Conservation (phyloP, 2,797 vertebrate genomes). For the Xenentodon cancila region DNA sequence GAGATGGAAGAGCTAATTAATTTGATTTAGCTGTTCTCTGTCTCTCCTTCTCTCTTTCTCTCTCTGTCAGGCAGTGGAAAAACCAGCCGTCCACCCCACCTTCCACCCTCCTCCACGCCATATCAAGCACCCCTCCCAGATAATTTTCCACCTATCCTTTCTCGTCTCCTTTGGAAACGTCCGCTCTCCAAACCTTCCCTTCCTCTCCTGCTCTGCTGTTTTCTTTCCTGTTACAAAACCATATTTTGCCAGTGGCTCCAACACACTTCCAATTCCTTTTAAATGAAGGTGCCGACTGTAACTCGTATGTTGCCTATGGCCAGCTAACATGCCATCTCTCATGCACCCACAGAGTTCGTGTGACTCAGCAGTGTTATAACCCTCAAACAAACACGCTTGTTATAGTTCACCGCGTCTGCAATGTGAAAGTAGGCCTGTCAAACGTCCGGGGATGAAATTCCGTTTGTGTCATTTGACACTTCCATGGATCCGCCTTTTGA, state of each 20-base stretch:
- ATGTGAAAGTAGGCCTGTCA: conserved; percentile 38
- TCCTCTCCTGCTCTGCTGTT: conserved; percentile 39
- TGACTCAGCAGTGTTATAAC: conserved; percentile 54
- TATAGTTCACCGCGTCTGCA: conserved; percentile 24
- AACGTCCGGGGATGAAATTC: conserved; percentile 37
- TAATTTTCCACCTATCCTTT: conserved; percentile 85
- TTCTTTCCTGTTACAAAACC: conserved; percentile 43
- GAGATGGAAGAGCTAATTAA: conserved; percentile 89
- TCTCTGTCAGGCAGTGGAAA: conserved; percentile 82
- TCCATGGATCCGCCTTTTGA: conserved; percentile 37
- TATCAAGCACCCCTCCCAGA: conserved; percentile 82
- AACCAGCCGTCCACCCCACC: conserved; percentile 64
- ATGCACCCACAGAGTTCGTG: conserved; percentile 29
- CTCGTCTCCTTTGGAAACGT: conserved; percentile 76
- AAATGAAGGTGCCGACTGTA: conserved; percentile 8
- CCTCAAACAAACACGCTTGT: conserved; percentile 53
- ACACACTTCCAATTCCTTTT: conserved; percentile 26
- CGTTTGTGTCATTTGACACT: conserved; percentile 56
- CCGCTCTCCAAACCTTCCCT: conserved; percentile 42
- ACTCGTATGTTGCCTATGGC: conserved; percentile 1
- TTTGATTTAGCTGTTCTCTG: conserved; percentile 84
- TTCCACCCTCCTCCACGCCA: conserved; percentile 49
- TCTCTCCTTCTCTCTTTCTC: conserved; percentile 51
- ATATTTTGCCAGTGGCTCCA: conserved; percentile 21
- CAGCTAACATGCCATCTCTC: conserved; percentile 14